Evolutionary conservation across 2,113 vertebrate species (phyloP).

Genomic region (Amblyopsis rosae): DNA sequence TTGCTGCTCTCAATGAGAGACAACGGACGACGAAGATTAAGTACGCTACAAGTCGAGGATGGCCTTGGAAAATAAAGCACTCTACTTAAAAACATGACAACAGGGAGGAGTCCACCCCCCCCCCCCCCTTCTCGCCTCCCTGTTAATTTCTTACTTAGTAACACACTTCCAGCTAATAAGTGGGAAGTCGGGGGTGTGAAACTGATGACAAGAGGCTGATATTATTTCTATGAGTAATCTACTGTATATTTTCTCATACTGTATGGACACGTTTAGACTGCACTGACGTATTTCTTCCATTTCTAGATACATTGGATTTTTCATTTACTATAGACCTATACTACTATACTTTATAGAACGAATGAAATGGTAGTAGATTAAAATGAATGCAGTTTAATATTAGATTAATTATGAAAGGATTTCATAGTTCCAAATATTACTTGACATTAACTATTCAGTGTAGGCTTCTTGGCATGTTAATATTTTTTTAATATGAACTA

Average conservation of each 20-base stretch:
- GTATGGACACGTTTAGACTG: too few relatives aligned
- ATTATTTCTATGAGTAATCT: neutral
- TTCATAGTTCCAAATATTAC: neutral
- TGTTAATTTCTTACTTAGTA: neutral
- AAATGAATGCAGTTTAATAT: neutral
- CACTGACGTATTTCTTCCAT: too few relatives aligned
- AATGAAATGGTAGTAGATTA: too few relatives aligned
- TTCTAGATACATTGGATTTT: too few relatives aligned
- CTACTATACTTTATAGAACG: too few relatives aligned
- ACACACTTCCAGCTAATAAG: conserved; percentile 13
- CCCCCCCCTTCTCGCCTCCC: too few relatives aligned
- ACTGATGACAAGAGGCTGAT: neutral
- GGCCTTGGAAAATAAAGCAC: conserved; percentile 29
- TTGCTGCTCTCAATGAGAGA: conserved; percentile 15
- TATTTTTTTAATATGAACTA: neutral
- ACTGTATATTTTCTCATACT: too few relatives aligned
- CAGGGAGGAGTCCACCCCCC: too few relatives aligned
- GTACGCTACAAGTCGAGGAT: conserved; percentile 18
- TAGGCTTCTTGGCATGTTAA: neutral
- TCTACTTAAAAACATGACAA: neutral
- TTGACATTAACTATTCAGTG: neutral
- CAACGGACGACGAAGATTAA: conserved; percentile 47
- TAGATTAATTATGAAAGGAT: neutral
- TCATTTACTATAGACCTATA: too few relatives aligned
- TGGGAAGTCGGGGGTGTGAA: neutral